Percentiles rank a stretch among this genome's conserved stretches.
These are phyloP conservation scores for Chironomus tepperi DNA, from an alignment of 1,140 invertebrate species.

Conservation along the genomic window DNA sequence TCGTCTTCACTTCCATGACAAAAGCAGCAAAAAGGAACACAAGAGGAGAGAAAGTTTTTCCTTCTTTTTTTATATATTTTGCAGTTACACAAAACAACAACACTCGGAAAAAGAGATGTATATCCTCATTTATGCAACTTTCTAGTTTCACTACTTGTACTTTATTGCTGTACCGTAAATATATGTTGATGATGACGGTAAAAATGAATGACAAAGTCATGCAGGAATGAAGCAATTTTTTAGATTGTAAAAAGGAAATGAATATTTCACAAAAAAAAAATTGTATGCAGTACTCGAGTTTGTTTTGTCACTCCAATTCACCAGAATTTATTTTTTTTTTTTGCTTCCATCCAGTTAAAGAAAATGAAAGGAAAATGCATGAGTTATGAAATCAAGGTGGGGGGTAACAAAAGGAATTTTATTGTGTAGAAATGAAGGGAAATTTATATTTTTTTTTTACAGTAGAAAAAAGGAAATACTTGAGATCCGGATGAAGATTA, in stretches of 20 bases:
- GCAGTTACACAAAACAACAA: too few relatives aligned
- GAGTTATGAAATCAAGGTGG: too few relatives aligned
- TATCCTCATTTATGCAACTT: background rate
- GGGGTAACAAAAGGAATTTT: too few relatives aligned
- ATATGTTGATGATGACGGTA: conserved; percentile 1
- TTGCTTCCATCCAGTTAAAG: too few relatives aligned
- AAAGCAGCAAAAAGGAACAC: background rate
- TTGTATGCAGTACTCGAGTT: background rate
- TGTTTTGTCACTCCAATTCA: background rate
- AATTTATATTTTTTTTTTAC: too few relatives aligned
- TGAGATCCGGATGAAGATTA: too few relatives aligned
- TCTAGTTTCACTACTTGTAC: background rate
- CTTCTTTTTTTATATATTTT: background rate
- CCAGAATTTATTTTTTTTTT: too few relatives aligned
- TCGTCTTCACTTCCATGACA: background rate
- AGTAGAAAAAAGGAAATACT: too few relatives aligned
- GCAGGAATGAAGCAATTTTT: conserved; percentile 12
- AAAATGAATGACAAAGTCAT: conserved; percentile 11
- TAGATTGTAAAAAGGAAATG: background rate
- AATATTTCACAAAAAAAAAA: background rate
- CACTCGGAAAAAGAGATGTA: too few relatives aligned
- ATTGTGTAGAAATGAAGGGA: too few relatives aligned
- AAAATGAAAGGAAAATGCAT: too few relatives aligned
- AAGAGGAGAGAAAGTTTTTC: background rate
- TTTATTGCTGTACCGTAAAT: background rate